These are phyloP conservation scores for Sminthurides aquaticus DNA, from an alignment of 2,888 invertebrate genomes.

Conservation along the genomic window DNA sequence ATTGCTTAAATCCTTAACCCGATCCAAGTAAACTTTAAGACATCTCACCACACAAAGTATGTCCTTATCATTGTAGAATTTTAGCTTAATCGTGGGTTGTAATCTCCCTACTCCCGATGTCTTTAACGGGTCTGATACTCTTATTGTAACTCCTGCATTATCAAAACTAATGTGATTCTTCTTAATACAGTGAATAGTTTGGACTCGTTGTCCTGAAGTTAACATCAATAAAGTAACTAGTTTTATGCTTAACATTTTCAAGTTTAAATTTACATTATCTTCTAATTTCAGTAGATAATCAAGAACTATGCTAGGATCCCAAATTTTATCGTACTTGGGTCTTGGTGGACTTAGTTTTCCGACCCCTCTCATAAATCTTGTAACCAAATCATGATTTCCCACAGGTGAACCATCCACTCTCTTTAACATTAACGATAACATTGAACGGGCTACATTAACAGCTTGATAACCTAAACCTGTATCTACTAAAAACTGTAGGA, in stretches of 20 bases:
- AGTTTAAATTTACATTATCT: not conserved
- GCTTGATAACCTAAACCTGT: slow-evolving; percentile 9
- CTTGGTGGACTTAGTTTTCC: slow-evolving; percentile 12
- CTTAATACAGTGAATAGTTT: slow-evolving; percentile 18
- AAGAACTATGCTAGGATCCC: slow-evolving; percentile 17
- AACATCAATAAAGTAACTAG: slow-evolving; percentile 16
- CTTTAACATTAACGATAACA: slow-evolving; percentile 7
- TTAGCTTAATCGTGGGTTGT: no score
- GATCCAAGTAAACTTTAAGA: no score
- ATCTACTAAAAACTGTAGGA: slow-evolving; percentile 1
- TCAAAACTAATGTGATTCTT: slow-evolving; percentile 12
- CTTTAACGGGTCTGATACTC: no score
- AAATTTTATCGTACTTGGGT: slow-evolving; percentile 14
- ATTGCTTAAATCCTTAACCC: no score
- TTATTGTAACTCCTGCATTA: no score
- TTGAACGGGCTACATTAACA: slow-evolving; percentile 18
- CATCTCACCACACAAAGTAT: no score
- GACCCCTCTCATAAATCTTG: slow-evolving; percentile 16
- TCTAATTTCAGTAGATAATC: not conserved
- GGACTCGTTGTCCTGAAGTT: slow-evolving; percentile 22
- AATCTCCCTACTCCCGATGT: no score
- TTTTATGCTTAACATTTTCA: slow-evolving; percentile 4
- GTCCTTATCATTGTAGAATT: no score
- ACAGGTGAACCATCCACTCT: not conserved
- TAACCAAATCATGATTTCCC: slow-evolving; percentile 12